Evolutionary conservation across 1,140 invertebrate genomes (phyloP), one percentile per base, ranked within the genome.

Genomic region (Drosophila ananassae): DNA sequence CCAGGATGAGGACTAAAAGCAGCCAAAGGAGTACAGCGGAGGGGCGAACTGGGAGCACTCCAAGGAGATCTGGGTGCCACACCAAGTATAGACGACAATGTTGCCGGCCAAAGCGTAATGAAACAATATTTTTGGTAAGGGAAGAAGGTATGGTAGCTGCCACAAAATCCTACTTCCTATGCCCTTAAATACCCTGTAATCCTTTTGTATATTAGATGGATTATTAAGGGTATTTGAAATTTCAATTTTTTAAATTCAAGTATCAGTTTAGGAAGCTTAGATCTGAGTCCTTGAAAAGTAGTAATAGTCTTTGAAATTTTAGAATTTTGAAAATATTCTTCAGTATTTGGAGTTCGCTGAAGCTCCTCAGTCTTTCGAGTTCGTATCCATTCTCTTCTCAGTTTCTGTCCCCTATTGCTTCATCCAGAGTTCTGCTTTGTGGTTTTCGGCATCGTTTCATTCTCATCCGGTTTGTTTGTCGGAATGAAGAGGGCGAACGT

Each of bases 401-500:
- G 32, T 66, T 34, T 30, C 24, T 21, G 22, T 46, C 58, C 30
- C 28, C 41, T 28, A 34, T 61, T 56, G 56, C 58, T 77, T 59
- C 57, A 56, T 68, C 59, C 58, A 39, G 67, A 37, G 72, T 67
- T 73, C 56, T 67, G 75, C 75, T 73, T 67, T 81, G 61, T 67
- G 77, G 73, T 73, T 69, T 72, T 63, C 39, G 66, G 78, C 69
- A 79, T 78, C 83, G 83, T 87, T 87, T 82, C 78, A 87, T 78
- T 79, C 77, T 82, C 77, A 56, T 73, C 81, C 73, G 59, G 71
- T 80, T 81, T 85, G 81, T 87, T 82, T 78, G 64, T 61, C 66
- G 57, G 54, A 57, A 22, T 59, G 79, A 68, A 53, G 66, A 67
- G 55, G 30, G 48, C 30, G 51, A 46, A 48, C 24, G 52, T n/a